These are phyloP conservation scores for Oreotrochilus melanogaster DNA, from an alignment of 2,113 vertebrate species.

Conservation along the genomic window DNA sequence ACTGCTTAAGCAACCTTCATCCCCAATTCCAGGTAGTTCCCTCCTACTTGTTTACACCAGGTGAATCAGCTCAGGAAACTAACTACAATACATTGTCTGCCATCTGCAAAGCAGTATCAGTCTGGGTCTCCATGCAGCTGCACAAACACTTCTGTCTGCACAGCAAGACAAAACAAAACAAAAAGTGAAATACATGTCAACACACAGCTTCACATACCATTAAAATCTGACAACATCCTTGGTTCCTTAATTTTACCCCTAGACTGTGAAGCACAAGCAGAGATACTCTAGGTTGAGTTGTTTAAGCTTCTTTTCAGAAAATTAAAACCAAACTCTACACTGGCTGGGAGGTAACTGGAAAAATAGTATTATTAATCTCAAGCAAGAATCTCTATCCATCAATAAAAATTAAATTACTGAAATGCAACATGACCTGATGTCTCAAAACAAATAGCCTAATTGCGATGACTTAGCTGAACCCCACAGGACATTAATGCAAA, in stretches of 20 bases:
- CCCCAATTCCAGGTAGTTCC: background rate
- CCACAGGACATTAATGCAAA: background rate
- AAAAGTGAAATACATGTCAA: background rate
- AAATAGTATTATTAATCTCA: background rate
- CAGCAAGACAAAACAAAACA: background rate
- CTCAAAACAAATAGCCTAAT: background rate
- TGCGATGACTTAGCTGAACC: background rate
- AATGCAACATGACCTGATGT: background rate
- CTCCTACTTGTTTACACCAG: background rate
- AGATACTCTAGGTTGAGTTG: background rate
- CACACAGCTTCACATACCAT: background rate
- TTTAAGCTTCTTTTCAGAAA: background rate
- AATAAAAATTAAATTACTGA: background rate
- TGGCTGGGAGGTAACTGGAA: background rate
- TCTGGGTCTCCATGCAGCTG: background rate
- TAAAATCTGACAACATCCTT: background rate
- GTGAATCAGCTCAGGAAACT: background rate
- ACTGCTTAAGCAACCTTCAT: background rate
- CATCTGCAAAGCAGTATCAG: background rate
- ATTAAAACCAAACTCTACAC: background rate
- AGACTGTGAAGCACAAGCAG: background rate
- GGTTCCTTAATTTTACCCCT: background rate
- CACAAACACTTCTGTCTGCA: background rate
- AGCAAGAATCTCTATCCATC: background rate
- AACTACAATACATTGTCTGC: background rate